Percentiles rank a stretch among this genome's conserved stretches.
Conservation (phyloP, 2,113 vertebrate genomes). For the Hippopotamus amphibius region DNA sequence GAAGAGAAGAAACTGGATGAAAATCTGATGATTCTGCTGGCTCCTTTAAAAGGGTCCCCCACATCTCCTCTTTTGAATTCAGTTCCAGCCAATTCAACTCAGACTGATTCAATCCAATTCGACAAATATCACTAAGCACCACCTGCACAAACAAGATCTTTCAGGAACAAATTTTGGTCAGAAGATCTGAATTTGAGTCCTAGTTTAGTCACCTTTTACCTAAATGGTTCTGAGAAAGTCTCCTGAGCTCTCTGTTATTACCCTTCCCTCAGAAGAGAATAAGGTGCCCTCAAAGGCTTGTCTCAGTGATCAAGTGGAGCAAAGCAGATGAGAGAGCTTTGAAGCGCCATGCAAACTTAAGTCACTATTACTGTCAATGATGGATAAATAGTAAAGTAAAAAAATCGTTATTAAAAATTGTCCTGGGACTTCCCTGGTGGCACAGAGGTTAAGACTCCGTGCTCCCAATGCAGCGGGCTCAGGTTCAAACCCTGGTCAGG, state of each 20-base stretch:
- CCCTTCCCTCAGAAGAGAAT: neutral
- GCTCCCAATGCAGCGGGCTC: too few species aligned
- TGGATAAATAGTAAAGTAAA: neutral
- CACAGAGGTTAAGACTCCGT: too few species aligned
- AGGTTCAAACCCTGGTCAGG: too few species aligned
- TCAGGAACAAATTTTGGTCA: neutral
- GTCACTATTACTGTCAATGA: neutral
- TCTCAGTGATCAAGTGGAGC: neutral
- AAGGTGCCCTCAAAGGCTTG: neutral
- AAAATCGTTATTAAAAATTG: neutral
- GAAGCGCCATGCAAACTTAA: neutral
- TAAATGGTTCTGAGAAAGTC: neutral
- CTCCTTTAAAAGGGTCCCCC: neutral
- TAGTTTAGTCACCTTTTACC: neutral
- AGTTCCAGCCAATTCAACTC: neutral
- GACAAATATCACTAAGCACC: neutral
- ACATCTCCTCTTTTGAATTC: neutral
- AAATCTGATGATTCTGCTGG: neutral
- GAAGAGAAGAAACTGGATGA: neutral
- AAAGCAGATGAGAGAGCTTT: neutral
- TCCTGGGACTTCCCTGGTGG: too few species aligned
- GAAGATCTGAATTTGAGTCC: constrained; percentile 11
- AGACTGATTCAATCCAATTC: neutral
- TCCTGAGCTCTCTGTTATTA: neutral
- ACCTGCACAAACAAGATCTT: neutral